These are phyloP conservation scores for Corydoras maculifer DNA, from an alignment of 2,113 vertebrate species.

Conservation along the genomic window DNA sequence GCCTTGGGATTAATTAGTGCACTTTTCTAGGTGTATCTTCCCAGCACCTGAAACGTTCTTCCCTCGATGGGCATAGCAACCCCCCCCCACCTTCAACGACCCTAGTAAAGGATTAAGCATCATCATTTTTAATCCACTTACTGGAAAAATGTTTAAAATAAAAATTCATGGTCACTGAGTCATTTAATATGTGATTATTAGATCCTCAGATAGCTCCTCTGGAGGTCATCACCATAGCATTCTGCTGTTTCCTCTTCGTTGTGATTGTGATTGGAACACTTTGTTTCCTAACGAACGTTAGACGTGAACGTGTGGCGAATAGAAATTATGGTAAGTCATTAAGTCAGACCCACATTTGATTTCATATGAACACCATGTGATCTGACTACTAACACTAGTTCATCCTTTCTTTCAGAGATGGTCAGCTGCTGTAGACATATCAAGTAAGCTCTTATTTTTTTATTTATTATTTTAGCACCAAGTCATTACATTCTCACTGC, in stretches of 20 bases:
- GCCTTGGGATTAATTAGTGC: too few relatives aligned
- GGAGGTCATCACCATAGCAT: slow-evolving; percentile 48
- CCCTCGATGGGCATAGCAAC: too few relatives aligned
- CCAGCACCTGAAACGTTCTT: too few relatives aligned
- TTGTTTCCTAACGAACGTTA: slow-evolving; percentile 40
- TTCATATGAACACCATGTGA: neutral
- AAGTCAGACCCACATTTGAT: neutral
- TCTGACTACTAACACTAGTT: neutral
- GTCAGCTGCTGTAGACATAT: slow-evolving; percentile 31
- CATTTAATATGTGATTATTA: slow-evolving; percentile 22
- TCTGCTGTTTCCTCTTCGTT: slow-evolving; percentile 59
- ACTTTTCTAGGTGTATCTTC: too few relatives aligned
- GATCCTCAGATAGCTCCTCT: slow-evolving; percentile 18
- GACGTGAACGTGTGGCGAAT: neutral
- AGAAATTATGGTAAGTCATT: slow-evolving; percentile 5
- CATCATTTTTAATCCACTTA: too few relatives aligned
- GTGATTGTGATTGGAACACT: slow-evolving; percentile 31
- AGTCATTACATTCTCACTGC: too few relatives aligned
- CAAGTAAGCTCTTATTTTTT: slow-evolving; percentile 8
- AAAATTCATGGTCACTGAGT: too few relatives aligned
- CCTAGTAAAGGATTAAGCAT: too few relatives aligned
- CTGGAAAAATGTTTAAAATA: too few relatives aligned
- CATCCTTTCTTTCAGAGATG: slow-evolving; percentile 40
- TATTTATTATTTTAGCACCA: neutral
- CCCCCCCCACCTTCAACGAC: too few relatives aligned